These are phyloP conservation scores for Tetragonisca angustula DNA, from an alignment of 2,888 invertebrate genomes.

Conservation along the genomic window DNA sequence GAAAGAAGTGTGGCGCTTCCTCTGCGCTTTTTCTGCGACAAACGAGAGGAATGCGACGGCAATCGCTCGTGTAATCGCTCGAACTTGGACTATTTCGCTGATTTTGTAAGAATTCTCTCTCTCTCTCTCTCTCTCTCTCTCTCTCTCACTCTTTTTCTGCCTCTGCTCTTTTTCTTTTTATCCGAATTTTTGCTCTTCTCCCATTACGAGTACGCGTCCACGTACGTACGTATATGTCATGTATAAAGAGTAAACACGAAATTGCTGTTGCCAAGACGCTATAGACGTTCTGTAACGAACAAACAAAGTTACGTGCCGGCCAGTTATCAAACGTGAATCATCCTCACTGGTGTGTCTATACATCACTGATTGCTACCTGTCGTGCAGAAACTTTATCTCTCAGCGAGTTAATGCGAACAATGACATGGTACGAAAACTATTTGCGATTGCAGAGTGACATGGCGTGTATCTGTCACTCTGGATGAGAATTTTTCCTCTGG, in stretches of 20 bases:
- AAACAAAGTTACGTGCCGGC: constrained; percentile 19
- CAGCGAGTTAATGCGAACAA: constrained; percentile 35
- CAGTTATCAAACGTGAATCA: constrained; percentile 66
- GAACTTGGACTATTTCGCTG: constrained; percentile 32
- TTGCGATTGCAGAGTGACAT: constrained; percentile 6
- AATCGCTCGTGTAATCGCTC: constrained; percentile 32
- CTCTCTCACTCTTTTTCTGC: no score
- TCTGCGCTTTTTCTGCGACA: constrained; percentile 40
- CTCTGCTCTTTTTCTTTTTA: neutral
- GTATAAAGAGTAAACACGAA: neutral
- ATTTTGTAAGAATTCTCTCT: constrained; percentile 44
- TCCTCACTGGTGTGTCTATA: constrained; percentile 54
- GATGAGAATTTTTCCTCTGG: neutral
- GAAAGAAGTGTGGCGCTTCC: constrained; percentile 57
- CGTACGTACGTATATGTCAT: no score
- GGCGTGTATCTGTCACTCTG: neutral
- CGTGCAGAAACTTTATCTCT: constrained; percentile 57
- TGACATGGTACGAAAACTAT: constrained; percentile 47
- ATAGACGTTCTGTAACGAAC: constrained; percentile 20
- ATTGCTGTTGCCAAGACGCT: neutral
- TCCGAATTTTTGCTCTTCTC: neutral
- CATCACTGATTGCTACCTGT: constrained; percentile 56
- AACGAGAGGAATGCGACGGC: constrained; percentile 38
- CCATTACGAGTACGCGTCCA: neutral
- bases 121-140: neutral